Evolutionary conservation across 1,140 invertebrate genomes (phyloP), one percentile per base, ranked within the genome.

Genomic region (Atta texana): DNA sequence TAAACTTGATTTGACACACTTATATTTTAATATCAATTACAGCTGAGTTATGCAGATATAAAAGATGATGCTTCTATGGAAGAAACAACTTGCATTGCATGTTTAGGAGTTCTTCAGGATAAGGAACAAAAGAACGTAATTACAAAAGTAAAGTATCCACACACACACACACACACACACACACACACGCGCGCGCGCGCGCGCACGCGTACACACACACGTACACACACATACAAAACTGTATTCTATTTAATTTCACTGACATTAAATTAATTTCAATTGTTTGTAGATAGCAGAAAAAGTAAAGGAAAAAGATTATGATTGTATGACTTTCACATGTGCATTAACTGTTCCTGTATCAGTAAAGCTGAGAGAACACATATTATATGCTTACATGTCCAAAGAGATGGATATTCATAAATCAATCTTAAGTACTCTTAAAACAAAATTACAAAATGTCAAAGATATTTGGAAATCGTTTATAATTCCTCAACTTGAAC

Each of bases 381-480:
- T 95, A n/a, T 78, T 96, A 14, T 94, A 94, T 91, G 91, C 94
- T 59, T 91, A 92, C 86, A 86, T 96, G 4, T 86, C 85, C 3
- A 89, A 93, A 18, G 90, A 92, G 69, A 92, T 94, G 68, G 57
- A 88, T 82, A 89, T 94, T 55, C 39, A 71, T 5, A 64, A 86
- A 18, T 66, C 75, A 16, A 51, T 57, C 14, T 31, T 88, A n/a
- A 64, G 24, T 44, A 74, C 16, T 82, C 88, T 94, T 72, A 90
- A 85, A 88, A 61, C 82, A 14, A 94, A 93, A 88, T 86, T 95
- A 92, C 89, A 94, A 94, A 93, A 90, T 94, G 88, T 97, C 0
- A 97, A 97, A 93, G 97, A 97, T 89, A 95, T 96, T 66, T 97
- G 97, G 96, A 97, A 97, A 93, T 96, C 95, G 94, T 93, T 96